A percentile compares a stretch with the other conserved stretches of the same genome.
Conservation (phyloP, 2,888 invertebrate genomes). For the Melanargia galathea region DNA sequence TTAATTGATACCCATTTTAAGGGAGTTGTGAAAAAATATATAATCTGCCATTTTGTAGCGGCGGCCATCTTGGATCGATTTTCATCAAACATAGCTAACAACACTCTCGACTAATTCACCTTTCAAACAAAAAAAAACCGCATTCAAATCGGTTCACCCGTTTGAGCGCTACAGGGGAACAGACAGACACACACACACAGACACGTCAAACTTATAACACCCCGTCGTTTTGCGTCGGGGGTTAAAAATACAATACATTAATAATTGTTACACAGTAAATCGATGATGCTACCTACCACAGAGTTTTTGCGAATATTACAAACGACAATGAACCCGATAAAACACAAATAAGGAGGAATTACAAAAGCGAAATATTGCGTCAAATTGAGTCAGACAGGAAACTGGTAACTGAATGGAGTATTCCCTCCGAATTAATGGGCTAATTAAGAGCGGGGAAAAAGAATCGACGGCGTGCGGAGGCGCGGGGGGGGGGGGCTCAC, state of each 20-base stretch:
- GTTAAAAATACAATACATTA: background rate
- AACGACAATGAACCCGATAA: conserved; percentile 34
- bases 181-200: too few species aligned
- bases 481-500: conserved; percentile 55
- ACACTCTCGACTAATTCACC: too few species aligned
- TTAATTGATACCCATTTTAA: too few species aligned
- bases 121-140: too few species aligned
- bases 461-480: conserved; percentile 59
- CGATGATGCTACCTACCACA: background rate
- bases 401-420: conserved; percentile 44
- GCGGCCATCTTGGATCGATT: too few species aligned
- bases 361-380: conserved; percentile 27
- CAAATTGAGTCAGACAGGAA: conserved; percentile 33
- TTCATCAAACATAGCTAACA: too few species aligned
- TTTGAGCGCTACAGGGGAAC: too few species aligned
- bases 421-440: conserved; percentile 60
- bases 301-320: background rate
- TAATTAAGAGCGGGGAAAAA: conserved; percentile 71
- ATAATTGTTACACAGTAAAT: background rate
- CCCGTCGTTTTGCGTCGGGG: too few species aligned
- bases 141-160: too few species aligned
- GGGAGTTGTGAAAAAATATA: too few species aligned
- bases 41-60: too few species aligned
- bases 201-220: too few species aligned
- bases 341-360: conserved; percentile 36